phyloP scores from a whole-genome alignment of 2,797 vertebrate genomes.

The Knipowitschia caucasica region DNA sequence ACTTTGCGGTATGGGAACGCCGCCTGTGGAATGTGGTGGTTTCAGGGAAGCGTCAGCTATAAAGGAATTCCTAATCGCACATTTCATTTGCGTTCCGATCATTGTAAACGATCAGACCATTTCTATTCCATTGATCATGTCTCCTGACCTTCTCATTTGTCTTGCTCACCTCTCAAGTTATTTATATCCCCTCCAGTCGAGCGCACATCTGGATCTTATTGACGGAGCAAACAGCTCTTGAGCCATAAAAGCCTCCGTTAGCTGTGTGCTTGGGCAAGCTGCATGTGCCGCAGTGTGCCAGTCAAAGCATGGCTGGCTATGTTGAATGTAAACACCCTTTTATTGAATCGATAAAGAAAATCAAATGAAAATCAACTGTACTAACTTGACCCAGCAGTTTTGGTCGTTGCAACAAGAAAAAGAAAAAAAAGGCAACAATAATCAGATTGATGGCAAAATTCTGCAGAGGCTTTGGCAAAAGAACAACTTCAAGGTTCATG shows the following conservation, averaged over 20 bases:
- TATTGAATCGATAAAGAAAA: constrained; percentile 28
- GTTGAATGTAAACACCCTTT: constrained; percentile 34
- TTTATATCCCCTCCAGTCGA: constrained; percentile 68
- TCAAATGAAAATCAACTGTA: constrained; percentile 7
- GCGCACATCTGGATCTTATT: constrained; percentile 81
- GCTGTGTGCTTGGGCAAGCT: constrained; percentile 44
- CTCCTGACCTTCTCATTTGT: constrained; percentile 40
- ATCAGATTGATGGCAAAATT: not conserved
- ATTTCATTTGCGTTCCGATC: constrained; percentile 12
- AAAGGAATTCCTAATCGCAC: constrained; percentile 15
- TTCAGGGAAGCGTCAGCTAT: constrained; percentile 41
- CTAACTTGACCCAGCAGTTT: not conserved
- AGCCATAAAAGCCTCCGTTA: constrained; percentile 68
- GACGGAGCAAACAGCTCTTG: constrained; percentile 65
- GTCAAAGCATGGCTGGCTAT: constrained; percentile 34
- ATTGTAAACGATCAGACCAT: not conserved
- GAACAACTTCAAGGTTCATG: too few relatives aligned
- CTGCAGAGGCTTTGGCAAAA: too few relatives aligned
- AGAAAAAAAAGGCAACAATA: not conserved
- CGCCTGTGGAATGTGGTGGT: constrained; percentile 61
- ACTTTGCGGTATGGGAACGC: constrained; percentile 29
- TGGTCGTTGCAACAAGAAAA: not conserved
- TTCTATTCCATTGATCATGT: constrained; percentile 23
- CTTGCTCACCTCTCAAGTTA: constrained; percentile 56
- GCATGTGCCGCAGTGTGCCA: constrained; percentile 48